These are phyloP conservation scores for Sipha flava DNA, from an alignment of 1,140 invertebrate genomes.

Conservation along the genomic window DNA sequence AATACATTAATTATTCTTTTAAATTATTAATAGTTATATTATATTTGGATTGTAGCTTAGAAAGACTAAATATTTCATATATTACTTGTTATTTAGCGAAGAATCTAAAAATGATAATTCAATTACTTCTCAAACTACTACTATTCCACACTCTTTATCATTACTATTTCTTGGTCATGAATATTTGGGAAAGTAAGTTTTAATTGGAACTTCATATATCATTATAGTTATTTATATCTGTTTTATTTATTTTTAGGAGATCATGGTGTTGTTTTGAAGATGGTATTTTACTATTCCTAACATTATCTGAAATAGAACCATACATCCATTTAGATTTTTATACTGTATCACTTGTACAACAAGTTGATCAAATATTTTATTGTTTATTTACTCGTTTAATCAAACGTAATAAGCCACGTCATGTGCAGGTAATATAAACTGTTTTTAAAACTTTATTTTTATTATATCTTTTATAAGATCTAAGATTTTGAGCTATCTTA, in stretches of 20 bases:
- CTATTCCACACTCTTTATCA: slow-evolving; percentile 62
- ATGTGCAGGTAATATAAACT: slow-evolving; percentile 42
- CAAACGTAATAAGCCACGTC: slow-evolving; percentile 57
- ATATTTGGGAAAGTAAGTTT: slow-evolving; percentile 58
- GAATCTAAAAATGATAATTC: background rate
- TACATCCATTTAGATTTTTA: slow-evolving; percentile 44
- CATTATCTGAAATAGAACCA: slow-evolving; percentile 58
- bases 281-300: slow-evolving; percentile 67
- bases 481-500: no score
- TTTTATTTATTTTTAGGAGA: slow-evolving; percentile 40
- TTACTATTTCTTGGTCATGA: slow-evolving; percentile 77
- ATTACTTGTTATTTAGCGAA: background rate
- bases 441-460: background rate
- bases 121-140: background rate
- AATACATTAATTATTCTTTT: no score
- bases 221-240: background rate
- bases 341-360: slow-evolving; percentile 54
- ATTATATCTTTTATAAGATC: no score
- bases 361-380: slow-evolving; percentile 79
- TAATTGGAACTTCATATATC: background rate
- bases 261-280: slow-evolving; percentile 67
- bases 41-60: no score
- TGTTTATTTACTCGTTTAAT: slow-evolving; percentile 80
- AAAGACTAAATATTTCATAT: background rate
- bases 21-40: no score